Base-by-base conservation (phyloP, 2,797 vertebrate genomes). In the Halcyon badia region DNA sequence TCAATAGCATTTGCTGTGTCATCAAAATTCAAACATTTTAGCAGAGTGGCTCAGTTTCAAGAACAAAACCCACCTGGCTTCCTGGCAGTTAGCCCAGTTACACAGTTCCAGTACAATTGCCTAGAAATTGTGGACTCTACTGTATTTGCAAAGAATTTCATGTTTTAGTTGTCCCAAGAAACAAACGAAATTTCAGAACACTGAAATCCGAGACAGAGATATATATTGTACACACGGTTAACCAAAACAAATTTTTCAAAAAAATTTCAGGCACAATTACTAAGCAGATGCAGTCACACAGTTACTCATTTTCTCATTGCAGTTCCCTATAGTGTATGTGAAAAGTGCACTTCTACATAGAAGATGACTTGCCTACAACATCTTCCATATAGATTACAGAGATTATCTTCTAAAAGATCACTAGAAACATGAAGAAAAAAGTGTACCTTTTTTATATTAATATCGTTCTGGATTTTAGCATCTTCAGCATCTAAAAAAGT, bases 1-100 rank as follows among this genome's bases (percentile, higher is more conserved):
- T 37, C 39, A 52, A 5, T 11, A 69, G 28, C 21, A 57, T 60
- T 60, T 91, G 56, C 89, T 91, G 22, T 37, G 48, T 92, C 91
- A 96, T 91, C 93, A 77, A 48, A 91, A 80, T 19, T 21, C 49
- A 48, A 87, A 83, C 25, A 35, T 80, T 94, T 76, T 52, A 79
- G 46, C 80, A 41, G 46, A 87, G 41, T 49, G 57, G 77, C 26
- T 70, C 73, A 66, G 52, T 94, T 94, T 60, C 28, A 52, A 92
- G 91, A 77, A 44, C 49, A 83, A 92, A 75, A 76, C 31, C 28
- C 73, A 76, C 77, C 77, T 78, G 75, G 5, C 35, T 65, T 48
- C 16, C 78, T 87, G 77, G 89, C 81, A 82, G 24, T 5, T 37
- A 54, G 66, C 93, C 77, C 66, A 61, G 49, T 42, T 56, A n/a